Conservation (phyloP, 2,113 vertebrate genomes). For the Rhinopomastus cyanomelas region DNA sequence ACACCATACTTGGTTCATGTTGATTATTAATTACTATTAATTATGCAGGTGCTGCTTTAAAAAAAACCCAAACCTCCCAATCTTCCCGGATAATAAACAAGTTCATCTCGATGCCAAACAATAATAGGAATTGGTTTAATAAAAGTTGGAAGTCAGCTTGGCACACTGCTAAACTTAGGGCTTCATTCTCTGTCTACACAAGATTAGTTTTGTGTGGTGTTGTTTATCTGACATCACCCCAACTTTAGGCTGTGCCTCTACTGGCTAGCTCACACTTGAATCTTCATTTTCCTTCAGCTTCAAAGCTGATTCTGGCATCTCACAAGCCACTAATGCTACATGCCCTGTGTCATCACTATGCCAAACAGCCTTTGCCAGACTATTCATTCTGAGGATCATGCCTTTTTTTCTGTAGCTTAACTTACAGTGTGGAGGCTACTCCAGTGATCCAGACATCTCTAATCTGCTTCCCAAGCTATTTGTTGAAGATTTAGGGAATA, state of each 20-base stretch:
- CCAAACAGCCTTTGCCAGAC: background rate
- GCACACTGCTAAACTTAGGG: background rate
- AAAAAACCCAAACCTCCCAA: background rate
- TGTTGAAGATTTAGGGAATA: background rate
- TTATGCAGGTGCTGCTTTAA: background rate
- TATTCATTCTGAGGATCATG: background rate
- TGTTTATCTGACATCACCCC: background rate
- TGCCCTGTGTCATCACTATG: background rate
- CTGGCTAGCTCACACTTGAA: background rate
- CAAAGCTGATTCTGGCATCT: background rate
- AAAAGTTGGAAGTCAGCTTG: background rate
- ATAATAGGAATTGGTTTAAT: background rate
- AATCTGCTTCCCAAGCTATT: background rate
- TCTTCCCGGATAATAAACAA: background rate
- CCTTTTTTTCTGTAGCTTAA: background rate
- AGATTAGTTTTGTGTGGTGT: background rate
- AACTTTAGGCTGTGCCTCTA: background rate
- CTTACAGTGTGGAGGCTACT: background rate
- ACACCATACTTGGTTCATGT: background rate
- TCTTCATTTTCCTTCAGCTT: no score
- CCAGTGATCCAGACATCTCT: background rate
- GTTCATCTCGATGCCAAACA: background rate
- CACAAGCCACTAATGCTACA: background rate
- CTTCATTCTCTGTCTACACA: background rate
- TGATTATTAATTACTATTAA: background rate